Percentiles rank a stretch among this genome's conserved stretches.
Evolutionary conservation across 2,113 vertebrate species (phyloP).

Genomic region (Lepus americanus): DNA sequence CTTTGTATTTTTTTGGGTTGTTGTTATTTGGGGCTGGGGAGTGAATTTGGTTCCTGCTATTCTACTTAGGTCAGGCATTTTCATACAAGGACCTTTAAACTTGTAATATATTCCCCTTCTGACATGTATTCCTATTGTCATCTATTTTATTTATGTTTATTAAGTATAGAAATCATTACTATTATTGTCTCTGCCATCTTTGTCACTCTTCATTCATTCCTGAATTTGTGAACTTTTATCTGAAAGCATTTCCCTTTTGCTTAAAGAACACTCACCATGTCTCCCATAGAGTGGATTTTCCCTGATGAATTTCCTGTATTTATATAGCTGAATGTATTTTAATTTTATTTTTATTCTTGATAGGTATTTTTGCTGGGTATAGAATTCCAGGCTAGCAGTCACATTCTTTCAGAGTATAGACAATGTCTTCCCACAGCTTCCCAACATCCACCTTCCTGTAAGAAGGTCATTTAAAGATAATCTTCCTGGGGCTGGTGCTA

Average conservation of each 20-base stretch:
- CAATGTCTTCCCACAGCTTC: neutral
- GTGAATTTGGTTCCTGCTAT: neutral
- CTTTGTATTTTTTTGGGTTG: neutral
- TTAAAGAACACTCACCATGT: neutral
- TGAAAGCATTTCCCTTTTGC: neutral
- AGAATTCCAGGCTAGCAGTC: constrained; percentile 1
- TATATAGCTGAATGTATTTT: neutral
- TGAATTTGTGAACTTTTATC: neutral
- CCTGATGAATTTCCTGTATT: neutral
- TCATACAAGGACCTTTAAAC: neutral
- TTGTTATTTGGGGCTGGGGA: neutral
- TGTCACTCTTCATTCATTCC: neutral
- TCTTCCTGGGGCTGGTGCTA: neutral
- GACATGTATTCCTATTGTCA: neutral
- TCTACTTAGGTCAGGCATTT: neutral
- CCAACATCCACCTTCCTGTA: neutral
- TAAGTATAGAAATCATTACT: neutral
- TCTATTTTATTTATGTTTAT: constrained; percentile 2
- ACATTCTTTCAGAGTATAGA: neutral
- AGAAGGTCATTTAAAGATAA: neutral
- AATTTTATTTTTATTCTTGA: neutral
- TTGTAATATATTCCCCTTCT: neutral
- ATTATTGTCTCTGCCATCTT: neutral
- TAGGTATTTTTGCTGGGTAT: neutral
- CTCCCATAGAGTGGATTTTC: neutral